Conservation (phyloP, 2,888 invertebrate genomes). For the Scaptodrosophila latifasciaeformis region DNA sequence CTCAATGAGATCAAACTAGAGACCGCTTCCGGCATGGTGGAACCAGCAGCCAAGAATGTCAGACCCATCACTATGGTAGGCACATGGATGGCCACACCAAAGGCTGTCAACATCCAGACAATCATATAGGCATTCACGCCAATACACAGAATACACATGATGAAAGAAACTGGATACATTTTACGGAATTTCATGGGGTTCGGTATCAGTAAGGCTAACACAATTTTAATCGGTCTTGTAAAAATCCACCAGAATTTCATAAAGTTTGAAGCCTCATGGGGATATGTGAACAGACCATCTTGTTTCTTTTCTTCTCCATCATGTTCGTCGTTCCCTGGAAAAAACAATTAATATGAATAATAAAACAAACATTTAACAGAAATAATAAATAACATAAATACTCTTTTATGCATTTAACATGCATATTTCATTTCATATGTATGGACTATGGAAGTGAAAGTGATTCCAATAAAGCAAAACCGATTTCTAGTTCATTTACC, state of each 20-base stretch:
- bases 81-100: constrained; percentile 87
- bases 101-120: constrained; percentile 93
- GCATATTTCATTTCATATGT: too few species aligned
- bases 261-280: constrained; percentile 61
- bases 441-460: too few species aligned
- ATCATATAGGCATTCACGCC: constrained; percentile 89
- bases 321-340: constrained; percentile 61
- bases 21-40: constrained; percentile 87
- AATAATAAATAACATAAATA: too few species aligned
- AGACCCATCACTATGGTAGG: constrained; percentile 94
- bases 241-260: constrained; percentile 80
- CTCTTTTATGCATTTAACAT: too few species aligned
- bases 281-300: constrained; percentile 75
- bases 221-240: constrained; percentile 82
- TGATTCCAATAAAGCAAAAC: too few species aligned
- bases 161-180: constrained; percentile 85
- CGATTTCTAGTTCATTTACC: too few species aligned
- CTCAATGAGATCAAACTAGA: constrained; percentile 90
- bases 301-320: constrained; percentile 41
- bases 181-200: constrained; percentile 79
- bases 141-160: constrained; percentile 92
- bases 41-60: constrained; percentile 92
- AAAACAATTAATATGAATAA: too few species aligned
- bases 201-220: constrained; percentile 83
- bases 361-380: too few species aligned